Evolutionary conservation across 2,888 invertebrate species (phyloP), one percentile per base, ranked within the genome.

Genomic region (Platycheirus rosarum): DNA sequence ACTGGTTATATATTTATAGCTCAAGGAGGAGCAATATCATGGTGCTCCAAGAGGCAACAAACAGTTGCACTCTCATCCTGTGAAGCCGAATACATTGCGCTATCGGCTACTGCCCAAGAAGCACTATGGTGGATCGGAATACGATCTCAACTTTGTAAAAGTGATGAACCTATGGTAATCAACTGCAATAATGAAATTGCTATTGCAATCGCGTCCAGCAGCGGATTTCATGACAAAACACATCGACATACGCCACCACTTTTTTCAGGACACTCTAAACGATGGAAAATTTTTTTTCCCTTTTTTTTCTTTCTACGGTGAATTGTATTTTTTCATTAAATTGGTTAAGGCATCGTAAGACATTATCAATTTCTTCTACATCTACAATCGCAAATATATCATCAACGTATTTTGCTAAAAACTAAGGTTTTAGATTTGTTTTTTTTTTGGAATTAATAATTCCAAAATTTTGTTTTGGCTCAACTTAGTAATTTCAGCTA

Each of bases 181-280:
- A 23, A 26, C n/a, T 48, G 23, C 13, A 23, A 48, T 23, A 23
- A 48, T 18, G 23, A 48, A 23, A 48, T 20, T 48, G 20, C 20
- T 20, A 46, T 46, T 20, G 46, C 46, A 20, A 46, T n/a, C n/a
- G n/a, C n/a, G n/a, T n/a, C 35, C 4, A 35, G 8, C 20, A 20
- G 46, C 20, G 48, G 48, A 6, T 48, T 48, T n/a, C 48, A 48
- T 48, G 23, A 23, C 48, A 23, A 48, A 48, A 23, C 48, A 23
- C 13, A 48, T 48, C 23, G 23, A 48, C 48, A 48, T 48, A 23
- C 48, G 23, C 23, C 48, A 48, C 48, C 23, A 48, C 48, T 48
- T 48, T 40, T n/a, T 13, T 4, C 40, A 40, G 5, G 40, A 40
- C 40, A 40, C 40, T n/a, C n/a, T 40, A 2, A 40, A 13, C 13